Evolutionary conservation across 2,113 vertebrate genomes (phyloP).

Genomic region (Geococcyx californianus): DNA sequence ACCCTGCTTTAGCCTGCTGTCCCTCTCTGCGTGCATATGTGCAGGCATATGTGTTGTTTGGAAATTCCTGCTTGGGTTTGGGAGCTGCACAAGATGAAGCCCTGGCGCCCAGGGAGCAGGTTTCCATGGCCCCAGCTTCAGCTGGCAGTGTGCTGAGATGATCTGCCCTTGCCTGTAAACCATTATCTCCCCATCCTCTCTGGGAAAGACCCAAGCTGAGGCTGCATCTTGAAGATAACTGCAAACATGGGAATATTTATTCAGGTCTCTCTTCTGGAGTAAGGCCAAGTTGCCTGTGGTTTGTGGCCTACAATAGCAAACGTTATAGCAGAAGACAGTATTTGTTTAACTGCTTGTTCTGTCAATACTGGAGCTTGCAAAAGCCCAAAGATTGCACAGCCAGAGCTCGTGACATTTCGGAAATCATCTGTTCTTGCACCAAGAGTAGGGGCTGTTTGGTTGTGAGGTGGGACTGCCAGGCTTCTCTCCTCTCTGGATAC

Average conservation of each 20-base stretch:
- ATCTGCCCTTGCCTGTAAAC: not conserved
- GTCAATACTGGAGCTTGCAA: constrained; percentile 43
- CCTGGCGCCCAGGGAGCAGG: not conserved
- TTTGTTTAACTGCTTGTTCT: constrained; percentile 56
- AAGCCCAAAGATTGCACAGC: constrained; percentile 9
- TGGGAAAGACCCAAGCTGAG: not conserved
- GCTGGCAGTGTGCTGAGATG: not conserved
- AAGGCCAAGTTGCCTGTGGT: constrained; percentile 50
- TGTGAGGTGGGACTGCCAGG: not conserved
- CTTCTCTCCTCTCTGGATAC: not conserved
- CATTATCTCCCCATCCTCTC: not conserved
- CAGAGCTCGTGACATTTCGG: not conserved
- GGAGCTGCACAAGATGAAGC: not conserved
- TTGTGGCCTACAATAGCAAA: constrained; percentile 43
- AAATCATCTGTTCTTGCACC: not conserved
- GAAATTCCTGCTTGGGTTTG: not conserved
- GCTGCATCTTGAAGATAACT: constrained; percentile 31
- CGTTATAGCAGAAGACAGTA: constrained; percentile 1
- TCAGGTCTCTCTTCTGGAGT: constrained; percentile 25
- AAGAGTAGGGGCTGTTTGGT: not conserved
- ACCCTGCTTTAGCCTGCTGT: not conserved
- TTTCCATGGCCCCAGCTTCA: not conserved
- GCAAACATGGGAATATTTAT: constrained; percentile 3
- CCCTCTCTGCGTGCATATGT: not conserved
- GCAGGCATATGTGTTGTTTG: not conserved